Percentiles rank a stretch among this genome's conserved stretches.
phyloP scores from a whole-genome alignment of 37 sponge, comb jelly and placozoan genomes.

The Spongilla lacustris region DNA sequence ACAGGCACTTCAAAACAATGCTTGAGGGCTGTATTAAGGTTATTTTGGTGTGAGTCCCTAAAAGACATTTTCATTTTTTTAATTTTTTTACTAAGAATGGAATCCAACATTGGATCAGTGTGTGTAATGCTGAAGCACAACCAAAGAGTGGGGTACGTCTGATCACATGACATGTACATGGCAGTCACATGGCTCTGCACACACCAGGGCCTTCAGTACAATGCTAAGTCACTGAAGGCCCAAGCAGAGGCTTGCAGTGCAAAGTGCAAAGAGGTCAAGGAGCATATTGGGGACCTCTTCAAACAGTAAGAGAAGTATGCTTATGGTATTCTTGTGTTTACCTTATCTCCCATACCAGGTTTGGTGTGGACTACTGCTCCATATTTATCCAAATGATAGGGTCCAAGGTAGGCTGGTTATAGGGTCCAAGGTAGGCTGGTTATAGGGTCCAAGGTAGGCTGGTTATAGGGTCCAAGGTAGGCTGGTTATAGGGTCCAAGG shows the following conservation, averaged over 20 bases:
- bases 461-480: not conserved
- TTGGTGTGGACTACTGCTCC: not conserved
- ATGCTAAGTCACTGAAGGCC: not conserved
- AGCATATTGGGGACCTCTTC: not conserved
- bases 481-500: not conserved
- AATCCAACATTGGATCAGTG: not conserved
- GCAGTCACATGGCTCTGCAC: not conserved
- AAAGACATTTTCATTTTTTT: not conserved
- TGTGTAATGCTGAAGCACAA: not conserved
- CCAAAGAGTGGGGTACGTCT: not conserved
- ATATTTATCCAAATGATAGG: not conserved
- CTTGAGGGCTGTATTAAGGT: not conserved
- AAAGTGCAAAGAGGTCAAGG: not conserved
- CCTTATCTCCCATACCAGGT: not conserved
- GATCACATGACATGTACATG: not conserved
- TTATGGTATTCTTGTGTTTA: no score
- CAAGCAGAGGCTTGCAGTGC: not conserved
- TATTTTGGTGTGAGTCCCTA: not conserved
- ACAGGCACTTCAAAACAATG: not conserved
- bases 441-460: not conserved
- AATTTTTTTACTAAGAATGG: not conserved
- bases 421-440: not conserved
- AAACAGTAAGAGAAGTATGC: not conserved
- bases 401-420: not conserved
- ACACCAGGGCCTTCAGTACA: not conserved